Percentiles rank a stretch among this genome's conserved stretches.
Conservation (phyloP, 2,113 vertebrate genomes). For the Geococcyx californianus region DNA sequence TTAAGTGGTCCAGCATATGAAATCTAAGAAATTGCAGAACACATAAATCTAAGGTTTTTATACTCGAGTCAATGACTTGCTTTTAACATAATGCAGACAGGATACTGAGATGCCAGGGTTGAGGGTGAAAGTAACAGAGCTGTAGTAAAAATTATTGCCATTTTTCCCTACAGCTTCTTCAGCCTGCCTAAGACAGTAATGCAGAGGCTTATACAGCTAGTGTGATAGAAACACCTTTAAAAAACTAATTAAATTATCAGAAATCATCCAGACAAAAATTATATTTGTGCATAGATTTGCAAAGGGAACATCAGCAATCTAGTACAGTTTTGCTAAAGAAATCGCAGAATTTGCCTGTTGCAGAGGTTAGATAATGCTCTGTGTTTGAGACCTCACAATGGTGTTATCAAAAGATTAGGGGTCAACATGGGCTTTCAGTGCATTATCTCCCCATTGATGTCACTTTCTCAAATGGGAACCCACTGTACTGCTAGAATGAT, state of each 20-base stretch:
- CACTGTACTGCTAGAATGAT: rapidly evolving
- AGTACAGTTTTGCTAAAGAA: neutral
- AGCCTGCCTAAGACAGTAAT: neutral
- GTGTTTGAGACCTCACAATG: neutral
- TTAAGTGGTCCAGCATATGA: constrained; percentile 44
- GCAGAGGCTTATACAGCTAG: neutral
- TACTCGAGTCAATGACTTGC: constrained; percentile 16
- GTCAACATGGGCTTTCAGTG: rapidly evolving
- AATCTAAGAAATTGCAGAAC: constrained; percentile 55
- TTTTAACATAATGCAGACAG: constrained; percentile 48
- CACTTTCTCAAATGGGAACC: neutral
- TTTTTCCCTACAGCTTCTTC: neutral
- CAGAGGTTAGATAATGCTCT: neutral
- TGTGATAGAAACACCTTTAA: neutral
- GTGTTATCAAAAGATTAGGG: neutral
- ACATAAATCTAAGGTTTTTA: constrained; percentile 59
- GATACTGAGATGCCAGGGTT: constrained; percentile 6
- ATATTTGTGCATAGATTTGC: neutral
- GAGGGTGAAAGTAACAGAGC: neutral
- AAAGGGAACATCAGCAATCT: neutral
- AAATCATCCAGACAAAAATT: neutral
- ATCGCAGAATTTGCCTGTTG: neutral
- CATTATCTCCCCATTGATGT: neutral
- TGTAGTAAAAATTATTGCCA: neutral
- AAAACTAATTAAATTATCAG: neutral